Evolutionary conservation across 2,888 invertebrate species (phyloP).

Genomic region (Phengaris alcon): DNA sequence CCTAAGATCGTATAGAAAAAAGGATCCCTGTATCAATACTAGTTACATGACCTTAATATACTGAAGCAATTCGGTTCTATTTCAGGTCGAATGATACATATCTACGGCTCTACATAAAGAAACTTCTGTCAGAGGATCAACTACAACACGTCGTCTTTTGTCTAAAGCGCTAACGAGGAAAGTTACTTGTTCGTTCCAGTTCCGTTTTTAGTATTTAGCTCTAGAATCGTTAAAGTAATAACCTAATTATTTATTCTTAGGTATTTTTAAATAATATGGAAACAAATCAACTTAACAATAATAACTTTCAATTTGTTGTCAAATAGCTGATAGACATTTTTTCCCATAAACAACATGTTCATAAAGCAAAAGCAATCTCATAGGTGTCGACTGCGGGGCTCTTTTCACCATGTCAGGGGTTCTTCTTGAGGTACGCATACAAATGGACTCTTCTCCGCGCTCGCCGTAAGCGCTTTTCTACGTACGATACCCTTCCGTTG

Average conservation of each 20-base stretch:
- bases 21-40: too few relatives aligned
- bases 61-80: not conserved
- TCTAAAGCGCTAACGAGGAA: not conserved
- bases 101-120: not conserved
- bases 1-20: too few relatives aligned
- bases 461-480: constrained; percentile 47
- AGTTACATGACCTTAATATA: not conserved
- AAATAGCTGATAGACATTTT: not conserved
- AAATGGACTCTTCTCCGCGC: constrained; percentile 51
- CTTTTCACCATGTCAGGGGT: constrained; percentile 55
- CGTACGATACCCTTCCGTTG: not conserved
- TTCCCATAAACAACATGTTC: constrained; percentile 9
- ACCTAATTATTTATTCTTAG: not conserved
- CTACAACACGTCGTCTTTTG: not conserved
- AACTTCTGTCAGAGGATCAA: constrained; percentile 7
- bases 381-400: constrained; percentile 41
- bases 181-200: constrained; percentile 4
- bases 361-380: constrained; percentile 28
- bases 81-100: not conserved
- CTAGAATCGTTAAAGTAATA: not conserved
- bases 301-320: not conserved
- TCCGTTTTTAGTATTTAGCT: not conserved
- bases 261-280: too few relatives aligned
- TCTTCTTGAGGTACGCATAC: constrained; percentile 42
- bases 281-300: too few relatives aligned